phyloP scores from a whole-genome alignment of 1,140 invertebrate genomes.

The Theocolax elegans region DNA sequence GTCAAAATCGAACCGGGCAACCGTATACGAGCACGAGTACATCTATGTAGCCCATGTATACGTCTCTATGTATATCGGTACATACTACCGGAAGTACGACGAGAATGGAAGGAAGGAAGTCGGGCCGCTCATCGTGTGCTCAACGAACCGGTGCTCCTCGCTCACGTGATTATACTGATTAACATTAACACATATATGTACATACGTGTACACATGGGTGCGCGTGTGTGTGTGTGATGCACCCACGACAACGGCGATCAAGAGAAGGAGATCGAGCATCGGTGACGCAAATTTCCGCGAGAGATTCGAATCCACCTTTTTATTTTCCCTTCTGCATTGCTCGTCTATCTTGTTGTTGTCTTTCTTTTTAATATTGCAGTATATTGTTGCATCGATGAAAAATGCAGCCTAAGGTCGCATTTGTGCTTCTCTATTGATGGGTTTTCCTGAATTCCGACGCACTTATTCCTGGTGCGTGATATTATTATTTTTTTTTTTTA shows the following conservation, averaged over 20 bases:
- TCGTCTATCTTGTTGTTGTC: background rate
- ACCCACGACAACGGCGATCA: background rate
- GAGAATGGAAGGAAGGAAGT: constrained; percentile 53
- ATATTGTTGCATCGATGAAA: too few relatives aligned
- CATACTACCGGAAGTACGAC: constrained; percentile 47
- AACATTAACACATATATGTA: constrained; percentile 19
- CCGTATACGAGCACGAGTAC: background rate
- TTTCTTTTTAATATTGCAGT: background rate
- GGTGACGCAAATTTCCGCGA: constrained; percentile 28
- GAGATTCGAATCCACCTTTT: background rate
- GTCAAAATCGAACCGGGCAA: constrained; percentile 6
- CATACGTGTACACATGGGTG: background rate
- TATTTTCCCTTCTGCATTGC: background rate
- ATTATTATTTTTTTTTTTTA: background rate
- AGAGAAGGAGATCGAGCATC: background rate
- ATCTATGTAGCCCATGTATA: background rate
- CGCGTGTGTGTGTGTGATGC: background rate
- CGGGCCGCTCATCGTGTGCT: constrained; percentile 43
- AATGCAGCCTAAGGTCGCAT: too few relatives aligned
- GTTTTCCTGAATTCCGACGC: constrained; percentile 8
- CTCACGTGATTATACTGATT: constrained; percentile 36
- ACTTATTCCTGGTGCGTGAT: constrained; percentile 4
- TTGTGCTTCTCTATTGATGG: too few relatives aligned
- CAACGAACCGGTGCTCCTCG: constrained; percentile 41
- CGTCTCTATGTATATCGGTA: constrained; percentile 2